Percentiles rank a stretch among this genome's conserved stretches.
phyloP scores from a whole-genome alignment of 2,797 vertebrate genomes.

The Setipinna tenuifilis region DNA sequence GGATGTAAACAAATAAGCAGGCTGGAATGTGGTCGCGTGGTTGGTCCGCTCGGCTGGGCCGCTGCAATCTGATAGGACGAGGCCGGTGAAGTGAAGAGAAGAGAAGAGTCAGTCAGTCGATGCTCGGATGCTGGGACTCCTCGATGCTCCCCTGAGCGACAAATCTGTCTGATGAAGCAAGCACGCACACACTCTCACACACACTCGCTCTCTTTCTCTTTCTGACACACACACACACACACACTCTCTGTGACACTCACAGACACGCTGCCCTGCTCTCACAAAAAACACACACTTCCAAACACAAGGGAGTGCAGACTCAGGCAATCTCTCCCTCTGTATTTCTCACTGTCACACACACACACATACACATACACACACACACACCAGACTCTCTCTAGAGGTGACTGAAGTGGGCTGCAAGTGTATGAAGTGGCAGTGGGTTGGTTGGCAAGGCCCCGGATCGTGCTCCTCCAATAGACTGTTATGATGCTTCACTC shows the following conservation, averaged over 20 bases:
- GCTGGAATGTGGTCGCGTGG: not conserved
- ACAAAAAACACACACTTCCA: not conserved
- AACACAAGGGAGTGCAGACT: not conserved
- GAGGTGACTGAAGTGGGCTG: not conserved
- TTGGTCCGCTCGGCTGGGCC: not conserved
- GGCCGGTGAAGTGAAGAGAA: not conserved
- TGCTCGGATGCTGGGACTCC: not conserved
- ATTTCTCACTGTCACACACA: not conserved
- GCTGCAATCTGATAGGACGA: not conserved
- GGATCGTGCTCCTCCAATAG: not conserved
- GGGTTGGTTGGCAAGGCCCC: not conserved
- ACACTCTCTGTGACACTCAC: not conserved
- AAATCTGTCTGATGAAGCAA: conserved; percentile 3
- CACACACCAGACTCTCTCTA: not conserved
- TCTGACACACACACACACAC: not conserved
- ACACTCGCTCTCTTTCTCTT: not conserved
- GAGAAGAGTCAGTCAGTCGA: too few species aligned
- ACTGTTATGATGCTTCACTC: conserved; percentile 21
- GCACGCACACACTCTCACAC: not conserved
- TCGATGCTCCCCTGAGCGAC: not conserved
- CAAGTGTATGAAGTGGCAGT: not conserved
- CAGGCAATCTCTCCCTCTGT: not conserved
- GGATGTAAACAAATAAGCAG: not conserved
- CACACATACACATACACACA: not conserved
- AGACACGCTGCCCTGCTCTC: not conserved